Conservation (phyloP, 2,888 invertebrate species). For the Agrochola circellaris region DNA sequence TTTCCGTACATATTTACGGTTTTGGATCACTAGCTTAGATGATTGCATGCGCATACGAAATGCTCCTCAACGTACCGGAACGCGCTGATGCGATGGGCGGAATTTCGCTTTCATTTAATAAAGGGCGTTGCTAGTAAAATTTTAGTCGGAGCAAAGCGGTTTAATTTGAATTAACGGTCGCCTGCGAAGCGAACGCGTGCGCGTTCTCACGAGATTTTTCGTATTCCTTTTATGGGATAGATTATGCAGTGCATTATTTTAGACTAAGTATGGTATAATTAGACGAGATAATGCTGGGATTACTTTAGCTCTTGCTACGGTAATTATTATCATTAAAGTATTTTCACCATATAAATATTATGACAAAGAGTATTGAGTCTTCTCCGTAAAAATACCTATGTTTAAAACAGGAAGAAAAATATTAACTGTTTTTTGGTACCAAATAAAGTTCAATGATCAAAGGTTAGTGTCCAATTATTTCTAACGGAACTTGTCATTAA, state of each 20-base stretch:
- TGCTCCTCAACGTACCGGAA: constrained; percentile 66
- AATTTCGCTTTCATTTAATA: constrained; percentile 69
- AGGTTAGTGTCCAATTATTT: background rate
- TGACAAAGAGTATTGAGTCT: background rate
- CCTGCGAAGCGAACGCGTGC: constrained; percentile 43
- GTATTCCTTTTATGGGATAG: constrained; percentile 42
- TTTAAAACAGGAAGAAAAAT: background rate
- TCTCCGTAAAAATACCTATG: background rate
- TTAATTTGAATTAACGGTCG: constrained; percentile 64
- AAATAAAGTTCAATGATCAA: background rate
- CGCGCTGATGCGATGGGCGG: constrained; percentile 73
- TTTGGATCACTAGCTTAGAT: constrained; percentile 82
- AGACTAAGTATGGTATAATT: constrained; percentile 42
- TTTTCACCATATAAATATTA: background rate
- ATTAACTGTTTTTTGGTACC: background rate
- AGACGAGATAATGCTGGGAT: constrained; percentile 22
- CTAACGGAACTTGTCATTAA: constrained; percentile 4
- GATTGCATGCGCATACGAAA: constrained; percentile 82
- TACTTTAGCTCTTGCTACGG: background rate
- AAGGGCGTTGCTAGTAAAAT: constrained; percentile 61
- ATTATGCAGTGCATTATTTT: constrained; percentile 45
- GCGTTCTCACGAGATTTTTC: constrained; percentile 62
- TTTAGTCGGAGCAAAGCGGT: constrained; percentile 55
- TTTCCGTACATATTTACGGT: constrained; percentile 83
- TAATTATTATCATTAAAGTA: background rate